Evolutionary conservation across 2,888 invertebrate species (phyloP).

Genomic region (Drosophila yooni): DNA sequence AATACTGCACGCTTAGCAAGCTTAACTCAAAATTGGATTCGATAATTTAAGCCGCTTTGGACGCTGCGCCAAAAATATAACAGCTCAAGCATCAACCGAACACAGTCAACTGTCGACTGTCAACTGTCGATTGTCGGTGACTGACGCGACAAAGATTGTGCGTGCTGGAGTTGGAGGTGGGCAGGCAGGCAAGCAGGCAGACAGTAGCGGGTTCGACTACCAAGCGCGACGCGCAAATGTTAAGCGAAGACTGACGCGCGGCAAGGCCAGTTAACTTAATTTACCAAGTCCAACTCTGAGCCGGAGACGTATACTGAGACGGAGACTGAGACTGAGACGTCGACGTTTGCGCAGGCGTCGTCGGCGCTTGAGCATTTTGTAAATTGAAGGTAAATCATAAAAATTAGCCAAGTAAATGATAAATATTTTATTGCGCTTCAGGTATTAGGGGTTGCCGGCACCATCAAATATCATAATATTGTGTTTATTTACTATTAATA

Average conservation of each 20-base stretch:
- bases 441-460: constrained; percentile 32
- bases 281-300: constrained; percentile 65
- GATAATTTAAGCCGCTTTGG: constrained; percentile 64
- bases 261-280: constrained; percentile 77
- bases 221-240: constrained; percentile 64
- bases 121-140: constrained; percentile 2
- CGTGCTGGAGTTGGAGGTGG: constrained; percentile 25
- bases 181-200: background rate
- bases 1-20: constrained; percentile 50
- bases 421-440: constrained; percentile 7
- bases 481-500: constrained; percentile 55
- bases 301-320: constrained; percentile 36
- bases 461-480: constrained; percentile 36
- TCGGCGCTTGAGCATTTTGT: constrained; percentile 33
- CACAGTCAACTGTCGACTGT: constrained; percentile 25
- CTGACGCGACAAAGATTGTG: constrained; percentile 32
- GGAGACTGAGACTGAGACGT: constrained; percentile 29
- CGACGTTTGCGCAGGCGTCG: constrained; percentile 20
- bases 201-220: constrained; percentile 24
- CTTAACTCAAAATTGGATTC: constrained; percentile 54
- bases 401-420: constrained; percentile 21
- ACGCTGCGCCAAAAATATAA: constrained; percentile 47
- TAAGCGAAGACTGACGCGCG: constrained; percentile 73
- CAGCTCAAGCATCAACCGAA: constrained; percentile 21
- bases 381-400: constrained; percentile 52